Conservation (phyloP, 1,140 invertebrate species). For the Monochamus saltuarius region DNA sequence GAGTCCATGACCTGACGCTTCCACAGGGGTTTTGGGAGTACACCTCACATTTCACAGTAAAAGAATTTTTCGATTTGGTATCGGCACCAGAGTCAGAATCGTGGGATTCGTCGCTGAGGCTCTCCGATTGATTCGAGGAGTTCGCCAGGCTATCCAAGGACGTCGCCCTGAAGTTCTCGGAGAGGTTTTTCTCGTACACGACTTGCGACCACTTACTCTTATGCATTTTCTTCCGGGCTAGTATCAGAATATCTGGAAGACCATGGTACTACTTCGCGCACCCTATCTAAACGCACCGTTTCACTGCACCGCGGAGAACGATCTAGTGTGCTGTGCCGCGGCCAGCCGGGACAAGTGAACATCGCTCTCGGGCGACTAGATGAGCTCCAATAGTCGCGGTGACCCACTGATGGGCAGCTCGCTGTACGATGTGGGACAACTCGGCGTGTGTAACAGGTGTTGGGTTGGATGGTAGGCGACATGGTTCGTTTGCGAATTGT, state of each 20-base stretch:
- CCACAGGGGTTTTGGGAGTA: conserved; percentile 41
- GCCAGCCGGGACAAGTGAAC: conserved; percentile 13
- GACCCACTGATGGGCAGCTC: conserved; percentile 43
- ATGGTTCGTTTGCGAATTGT: background rate
- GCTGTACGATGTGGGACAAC: conserved; percentile 9
- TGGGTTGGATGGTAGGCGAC: no score
- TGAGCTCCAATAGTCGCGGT: conserved; percentile 49
- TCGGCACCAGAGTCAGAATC: conserved; percentile 59
- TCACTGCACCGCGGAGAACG: conserved; percentile 15
- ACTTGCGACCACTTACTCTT: conserved; percentile 25
- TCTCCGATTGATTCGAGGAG: conserved; percentile 57
- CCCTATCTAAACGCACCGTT: background rate
- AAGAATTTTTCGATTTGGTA: conserved; percentile 49
- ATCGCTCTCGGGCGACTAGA: conserved; percentile 37
- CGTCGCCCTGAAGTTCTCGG: conserved; percentile 43
- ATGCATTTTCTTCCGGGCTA: conserved; percentile 22
- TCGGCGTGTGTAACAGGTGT: background rate
- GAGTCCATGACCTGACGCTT: conserved; percentile 47
- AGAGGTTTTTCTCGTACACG: conserved; percentile 20
- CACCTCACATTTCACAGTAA: conserved; percentile 46
- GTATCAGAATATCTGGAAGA: background rate
- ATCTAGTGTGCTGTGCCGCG: conserved; percentile 18
- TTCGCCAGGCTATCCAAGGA: conserved; percentile 67
- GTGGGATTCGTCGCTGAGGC: conserved; percentile 56
- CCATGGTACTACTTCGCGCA: background rate